A percentile compares a stretch with the other conserved stretches of the same genome.
These are phyloP conservation scores for Psilanteris sp. DNA, from an alignment of 1,140 invertebrate species.

Conservation along the genomic window DNA sequence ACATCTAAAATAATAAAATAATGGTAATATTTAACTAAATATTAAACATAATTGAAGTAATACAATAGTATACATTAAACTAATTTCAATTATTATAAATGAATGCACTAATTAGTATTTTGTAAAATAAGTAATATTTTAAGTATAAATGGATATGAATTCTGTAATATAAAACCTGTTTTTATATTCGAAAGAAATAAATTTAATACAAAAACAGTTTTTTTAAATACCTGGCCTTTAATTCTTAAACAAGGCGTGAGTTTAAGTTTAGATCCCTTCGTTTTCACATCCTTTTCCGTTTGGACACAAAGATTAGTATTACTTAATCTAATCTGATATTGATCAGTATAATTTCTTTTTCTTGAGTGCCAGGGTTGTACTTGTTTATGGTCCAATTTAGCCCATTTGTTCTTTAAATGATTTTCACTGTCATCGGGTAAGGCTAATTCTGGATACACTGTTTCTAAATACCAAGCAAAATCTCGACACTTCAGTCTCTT, in stretches of 20 bases:
- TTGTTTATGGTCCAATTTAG: conserved; percentile 82
- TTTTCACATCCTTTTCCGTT: conserved; percentile 88
- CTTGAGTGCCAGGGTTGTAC: conserved; percentile 90
- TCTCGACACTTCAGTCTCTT: conserved; percentile 88
- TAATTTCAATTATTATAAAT: no score
- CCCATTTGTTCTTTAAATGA: conserved; percentile 82
- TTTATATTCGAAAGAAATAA: no score
- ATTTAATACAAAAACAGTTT: no score
- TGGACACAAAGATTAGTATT: conserved; percentile 88
- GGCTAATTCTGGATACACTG: conserved; percentile 92
- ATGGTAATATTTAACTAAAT: no score
- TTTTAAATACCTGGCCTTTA: conserved; percentile 86
- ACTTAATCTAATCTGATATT: conserved; percentile 86
- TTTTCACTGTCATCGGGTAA: conserved; percentile 82
- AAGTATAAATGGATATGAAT: no score
- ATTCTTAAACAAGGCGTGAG: conserved; percentile 85
- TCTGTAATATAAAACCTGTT: no score
- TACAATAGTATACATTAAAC: no score
- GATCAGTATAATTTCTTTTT: conserved; percentile 87
- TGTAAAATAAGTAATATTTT: no score
- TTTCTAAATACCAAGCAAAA: conserved; percentile 97
- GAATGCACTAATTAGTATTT: no score
- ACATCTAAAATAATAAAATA: conserved; percentile 82
- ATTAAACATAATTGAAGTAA: no score
- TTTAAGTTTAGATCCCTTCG: conserved; percentile 86